Evolutionary conservation across 2,888 invertebrate genomes (phyloP).

Genomic region (Rhingia campestris): DNA sequence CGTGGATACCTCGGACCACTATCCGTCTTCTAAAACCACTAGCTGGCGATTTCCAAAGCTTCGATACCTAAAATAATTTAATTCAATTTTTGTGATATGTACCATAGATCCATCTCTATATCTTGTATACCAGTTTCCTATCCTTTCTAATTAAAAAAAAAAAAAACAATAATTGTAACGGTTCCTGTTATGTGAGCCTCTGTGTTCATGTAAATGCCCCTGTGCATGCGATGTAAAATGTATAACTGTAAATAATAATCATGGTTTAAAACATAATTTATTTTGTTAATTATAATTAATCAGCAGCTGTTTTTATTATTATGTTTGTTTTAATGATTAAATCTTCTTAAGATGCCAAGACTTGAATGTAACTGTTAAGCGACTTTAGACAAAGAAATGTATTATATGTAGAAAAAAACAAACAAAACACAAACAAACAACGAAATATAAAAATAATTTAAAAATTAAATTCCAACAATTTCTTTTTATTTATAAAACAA

Average conservation of each 20-base stretch:
- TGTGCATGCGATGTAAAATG: constrained; percentile 6
- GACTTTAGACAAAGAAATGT: neutral
- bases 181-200: constrained; percentile 45
- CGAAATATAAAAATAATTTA: constrained; percentile 46
- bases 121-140: constrained; percentile 38
- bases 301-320: constrained; percentile 1
- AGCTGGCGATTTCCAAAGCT: neutral
- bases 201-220: constrained; percentile 11
- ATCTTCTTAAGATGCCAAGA: constrained; percentile 19
- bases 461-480: constrained; percentile 10
- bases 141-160: constrained; percentile 7
- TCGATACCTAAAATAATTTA: constrained; percentile 21
- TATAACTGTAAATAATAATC: constrained; percentile 35
- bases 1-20: constrained; percentile 59
- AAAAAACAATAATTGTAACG: constrained; percentile 5
- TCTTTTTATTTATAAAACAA: neutral
- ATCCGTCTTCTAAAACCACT: constrained; percentile 51
- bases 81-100: constrained; percentile 66
- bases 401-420: constrained; percentile 27
- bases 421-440: constrained; percentile 1
- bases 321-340: neutral
- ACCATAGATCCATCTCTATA: constrained; percentile 39
- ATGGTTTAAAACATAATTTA: constrained; percentile 7
- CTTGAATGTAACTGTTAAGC: constrained; percentile 26
- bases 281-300: constrained; percentile 10